Base-by-base conservation (phyloP, 2,113 vertebrate species). In the Rhea pennata region DNA sequence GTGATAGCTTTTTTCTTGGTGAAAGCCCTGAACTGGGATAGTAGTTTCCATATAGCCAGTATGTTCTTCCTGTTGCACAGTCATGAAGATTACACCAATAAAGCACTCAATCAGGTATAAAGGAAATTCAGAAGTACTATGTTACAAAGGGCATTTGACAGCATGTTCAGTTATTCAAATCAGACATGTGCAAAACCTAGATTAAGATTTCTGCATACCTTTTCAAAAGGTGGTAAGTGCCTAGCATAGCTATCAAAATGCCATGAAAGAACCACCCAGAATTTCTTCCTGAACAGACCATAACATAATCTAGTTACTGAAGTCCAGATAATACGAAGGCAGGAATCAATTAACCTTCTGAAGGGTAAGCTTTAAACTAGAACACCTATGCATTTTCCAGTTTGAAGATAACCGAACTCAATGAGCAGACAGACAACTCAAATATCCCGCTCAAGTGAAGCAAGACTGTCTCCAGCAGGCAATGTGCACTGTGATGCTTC, bases 111-210 rank as follows among this genome's bases (percentile, higher is more conserved):
- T 1, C 26, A 54, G 4, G 2, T 27, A 90, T 42, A 76, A 71
- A 83, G 11, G 21, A 36, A 58, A 13, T 31, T 83, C 24, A 4
- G 29, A 33, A 89, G 16, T 0, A 0, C 21, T 2, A 39, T 0
- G 3, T 24, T 70, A 83, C n/a, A 26, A 40, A 33, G 3, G 12
- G 2, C 73, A 76, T 29, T 0, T 79, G 69, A n/a, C 16, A 93
- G 16, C 5, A 15, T 17, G 1, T 20, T 50, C 10, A 39, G 26
- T 4, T 50, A 71, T 66, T 0, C 51, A 27, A 92, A 73, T 5
- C 77, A 86, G 33, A 5, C 59, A 46, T 2, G 3, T 0, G 3
- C 42, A 40, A 82, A 50, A 53, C 48, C 56, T 59, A 33, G 29
- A 59, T 36, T 29, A 3, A 77, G 15, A 31, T 33, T 65, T 66